These are phyloP conservation scores for Aleiodes sp. DNA, from an alignment of 1,140 invertebrate species.

Conservation along the genomic window DNA sequence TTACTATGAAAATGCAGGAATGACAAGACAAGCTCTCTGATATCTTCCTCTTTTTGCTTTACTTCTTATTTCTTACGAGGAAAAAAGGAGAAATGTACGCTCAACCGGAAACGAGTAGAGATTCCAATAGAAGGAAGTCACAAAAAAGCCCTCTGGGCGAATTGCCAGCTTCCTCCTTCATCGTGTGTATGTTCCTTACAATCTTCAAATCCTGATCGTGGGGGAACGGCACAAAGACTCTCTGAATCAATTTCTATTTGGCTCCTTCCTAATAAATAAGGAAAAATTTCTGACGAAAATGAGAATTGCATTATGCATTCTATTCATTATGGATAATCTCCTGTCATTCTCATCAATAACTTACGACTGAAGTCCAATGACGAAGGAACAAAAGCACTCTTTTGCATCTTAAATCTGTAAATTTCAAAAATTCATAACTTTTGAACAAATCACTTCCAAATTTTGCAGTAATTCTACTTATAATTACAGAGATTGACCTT, in stretches of 20 bases:
- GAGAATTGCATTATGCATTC: too few relatives aligned
- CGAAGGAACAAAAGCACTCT: too few relatives aligned
- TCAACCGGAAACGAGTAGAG: conserved; percentile 34
- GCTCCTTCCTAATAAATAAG: conserved; percentile 18
- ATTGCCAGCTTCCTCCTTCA: conserved; percentile 23
- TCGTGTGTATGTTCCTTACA: neutral
- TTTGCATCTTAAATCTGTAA: too few relatives aligned
- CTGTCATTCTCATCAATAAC: neutral
- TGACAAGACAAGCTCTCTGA: neutral
- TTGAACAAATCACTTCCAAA: too few relatives aligned
- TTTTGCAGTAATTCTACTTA: too few relatives aligned
- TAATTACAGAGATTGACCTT: too few relatives aligned
- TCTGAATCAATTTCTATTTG: conserved; percentile 1
- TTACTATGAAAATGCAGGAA: neutral
- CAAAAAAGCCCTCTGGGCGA: conserved; percentile 8
- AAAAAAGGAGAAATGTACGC: conserved; percentile 24
- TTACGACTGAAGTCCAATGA: neutral
- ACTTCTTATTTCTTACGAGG: too few relatives aligned
- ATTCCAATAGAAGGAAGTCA: conserved; percentile 27
- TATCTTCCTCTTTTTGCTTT: neutral
- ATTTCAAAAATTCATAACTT: too few relatives aligned
- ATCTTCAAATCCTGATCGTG: conserved; percentile 15
- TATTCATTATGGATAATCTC: neutral
- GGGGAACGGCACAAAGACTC: neutral
- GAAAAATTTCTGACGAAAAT: neutral